These are phyloP conservation scores for Phenganax marumi DNA, from an alignment of 92 coral and sea anemone species.

Conservation along the genomic window DNA sequence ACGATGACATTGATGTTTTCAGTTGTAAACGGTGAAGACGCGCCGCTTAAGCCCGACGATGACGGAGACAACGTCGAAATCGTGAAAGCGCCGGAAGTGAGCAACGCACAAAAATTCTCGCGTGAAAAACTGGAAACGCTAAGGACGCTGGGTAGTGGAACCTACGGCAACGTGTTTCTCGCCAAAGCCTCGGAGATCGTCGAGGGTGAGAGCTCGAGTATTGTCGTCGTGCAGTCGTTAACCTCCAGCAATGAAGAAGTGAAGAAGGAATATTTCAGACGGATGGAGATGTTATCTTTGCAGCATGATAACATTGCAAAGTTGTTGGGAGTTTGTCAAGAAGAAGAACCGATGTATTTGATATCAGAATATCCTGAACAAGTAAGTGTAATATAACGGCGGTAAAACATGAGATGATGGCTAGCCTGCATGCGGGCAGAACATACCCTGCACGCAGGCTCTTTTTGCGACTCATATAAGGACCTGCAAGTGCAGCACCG, in stretches of 20 bases:
- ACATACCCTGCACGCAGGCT: not conserved
- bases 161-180: conserved; percentile 89
- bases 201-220: conserved; percentile 89
- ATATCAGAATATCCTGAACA: conserved; percentile 90
- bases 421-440: not conserved
- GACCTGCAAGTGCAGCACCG: not conserved
- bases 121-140: conserved; percentile 89
- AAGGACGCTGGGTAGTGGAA: conserved; percentile 87
- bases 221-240: conserved; percentile 90
- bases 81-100: conserved; percentile 28
- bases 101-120: conserved; percentile 86
- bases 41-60: conserved; percentile 36
- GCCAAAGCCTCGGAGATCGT: conserved; percentile 90
- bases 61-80: conserved; percentile 61
- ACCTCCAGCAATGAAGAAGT: conserved; percentile 71
- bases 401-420: no score
- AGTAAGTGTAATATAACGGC: conserved; percentile 50
- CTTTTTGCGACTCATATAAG: not conserved
- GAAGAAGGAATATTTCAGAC: conserved; percentile 77
- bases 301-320: conserved; percentile 71
- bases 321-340: conserved; percentile 81
- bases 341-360: conserved; percentile 78
- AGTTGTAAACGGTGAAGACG: conserved; percentile 62
- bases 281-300: conserved; percentile 71
- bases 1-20: not conserved